Evolutionary conservation across 2,113 vertebrate genomes (phyloP).

Genomic region (Jacana jacana): DNA sequence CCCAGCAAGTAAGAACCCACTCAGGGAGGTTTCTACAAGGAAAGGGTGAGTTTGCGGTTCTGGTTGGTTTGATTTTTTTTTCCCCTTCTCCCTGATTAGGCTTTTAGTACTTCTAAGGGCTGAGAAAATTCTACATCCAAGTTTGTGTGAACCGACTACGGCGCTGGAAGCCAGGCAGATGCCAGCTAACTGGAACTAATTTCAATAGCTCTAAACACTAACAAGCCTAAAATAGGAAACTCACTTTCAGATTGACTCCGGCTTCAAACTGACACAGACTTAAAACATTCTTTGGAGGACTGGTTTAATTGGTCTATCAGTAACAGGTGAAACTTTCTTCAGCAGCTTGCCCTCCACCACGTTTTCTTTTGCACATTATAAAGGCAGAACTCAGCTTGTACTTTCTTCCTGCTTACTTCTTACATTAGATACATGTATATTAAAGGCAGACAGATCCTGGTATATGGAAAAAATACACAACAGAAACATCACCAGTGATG

Average conservation of each 20-base stretch:
- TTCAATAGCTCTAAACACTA: background rate
- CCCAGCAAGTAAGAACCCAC: background rate
- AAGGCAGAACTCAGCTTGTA: background rate
- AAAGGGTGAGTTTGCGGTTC: too few relatives aligned
- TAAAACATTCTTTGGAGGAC: background rate
- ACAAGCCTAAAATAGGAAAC: background rate
- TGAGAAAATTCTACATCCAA: background rate
- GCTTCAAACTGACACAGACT: background rate
- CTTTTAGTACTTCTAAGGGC: background rate
- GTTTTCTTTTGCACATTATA: accelerated
- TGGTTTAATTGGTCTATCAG: background rate
- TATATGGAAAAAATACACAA: background rate
- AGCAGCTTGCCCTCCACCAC: background rate
- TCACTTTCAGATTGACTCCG: accelerated
- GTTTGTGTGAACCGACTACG: background rate
- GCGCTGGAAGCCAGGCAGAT: background rate
- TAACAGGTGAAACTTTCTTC: background rate
- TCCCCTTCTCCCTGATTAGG: accelerated
- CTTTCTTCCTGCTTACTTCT: background rate
- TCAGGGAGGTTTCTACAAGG: background rate
- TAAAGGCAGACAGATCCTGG: background rate
- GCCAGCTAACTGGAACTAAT: background rate
- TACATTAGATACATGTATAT: accelerated
- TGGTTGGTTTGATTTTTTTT: too few relatives aligned
- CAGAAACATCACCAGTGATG: background rate